Evolutionary conservation across 2,113 vertebrate genomes (phyloP).

Genomic region (Nothocercus nigrocapillus): DNA sequence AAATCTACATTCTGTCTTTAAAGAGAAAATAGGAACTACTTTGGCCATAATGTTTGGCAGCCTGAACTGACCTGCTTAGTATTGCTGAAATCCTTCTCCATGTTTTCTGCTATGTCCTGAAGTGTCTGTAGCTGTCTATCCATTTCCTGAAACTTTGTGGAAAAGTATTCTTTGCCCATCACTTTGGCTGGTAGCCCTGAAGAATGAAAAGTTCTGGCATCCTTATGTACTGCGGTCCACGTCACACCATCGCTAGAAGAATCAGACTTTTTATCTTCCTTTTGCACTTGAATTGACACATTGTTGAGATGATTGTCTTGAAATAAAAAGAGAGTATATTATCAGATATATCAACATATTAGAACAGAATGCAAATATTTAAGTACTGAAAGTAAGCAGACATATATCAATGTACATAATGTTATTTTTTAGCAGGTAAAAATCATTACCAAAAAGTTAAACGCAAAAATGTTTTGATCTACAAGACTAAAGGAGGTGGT

Average conservation of each 20-base stretch:
- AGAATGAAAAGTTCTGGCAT: neutral
- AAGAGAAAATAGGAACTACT: neutral
- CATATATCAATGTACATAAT: neutral
- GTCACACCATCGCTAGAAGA: conserved; percentile 26
- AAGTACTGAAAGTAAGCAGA: neutral
- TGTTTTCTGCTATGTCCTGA: conserved; percentile 83
- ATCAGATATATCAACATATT: neutral
- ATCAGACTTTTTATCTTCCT: neutral
- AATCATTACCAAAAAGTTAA: neutral
- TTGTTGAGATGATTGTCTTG: neutral
- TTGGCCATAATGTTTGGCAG: neutral
- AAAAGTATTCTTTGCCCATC: conserved; percentile 68
- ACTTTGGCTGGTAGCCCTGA: neutral
- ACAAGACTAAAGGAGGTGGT: neutral
- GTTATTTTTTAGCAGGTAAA: neutral
- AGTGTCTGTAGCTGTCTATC: conserved; percentile 82
- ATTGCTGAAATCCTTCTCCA: conserved; percentile 85
- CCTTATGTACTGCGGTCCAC: neutral
- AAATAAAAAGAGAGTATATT: neutral
- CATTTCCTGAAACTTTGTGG: conserved; percentile 81
- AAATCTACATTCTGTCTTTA: neutral
- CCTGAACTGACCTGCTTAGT: conserved; percentile 72
- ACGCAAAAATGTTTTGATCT: neutral
- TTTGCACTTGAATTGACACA: neutral
- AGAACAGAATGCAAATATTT: neutral